Evolutionary conservation across 1,140 invertebrate species (phyloP).

Genomic region (Drosophila ironensis): DNA sequence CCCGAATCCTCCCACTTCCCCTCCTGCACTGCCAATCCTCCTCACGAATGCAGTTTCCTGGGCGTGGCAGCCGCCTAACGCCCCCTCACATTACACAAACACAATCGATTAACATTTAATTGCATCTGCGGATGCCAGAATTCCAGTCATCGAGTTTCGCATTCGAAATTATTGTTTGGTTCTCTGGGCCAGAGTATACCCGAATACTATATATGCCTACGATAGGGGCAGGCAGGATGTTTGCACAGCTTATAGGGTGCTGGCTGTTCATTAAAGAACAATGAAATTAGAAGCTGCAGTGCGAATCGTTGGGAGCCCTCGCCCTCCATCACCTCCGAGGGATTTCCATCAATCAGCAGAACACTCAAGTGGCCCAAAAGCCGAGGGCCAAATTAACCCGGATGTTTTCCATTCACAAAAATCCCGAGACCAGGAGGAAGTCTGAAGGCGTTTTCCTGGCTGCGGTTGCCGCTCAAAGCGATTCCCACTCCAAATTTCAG

Average conservation of each 20-base stretch:
- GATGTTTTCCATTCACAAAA: constrained; percentile 29
- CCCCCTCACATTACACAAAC: constrained; percentile 35
- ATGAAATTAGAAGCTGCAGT: constrained; percentile 33
- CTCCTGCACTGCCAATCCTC: constrained; percentile 22
- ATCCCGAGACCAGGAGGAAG: constrained; percentile 1
- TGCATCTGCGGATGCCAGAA: constrained; percentile 47
- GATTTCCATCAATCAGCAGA: constrained; percentile 19
- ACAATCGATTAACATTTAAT: constrained; percentile 76
- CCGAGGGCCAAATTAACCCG: constrained; percentile 38
- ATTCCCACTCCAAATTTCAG: constrained; percentile 19
- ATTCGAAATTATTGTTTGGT: constrained; percentile 70
- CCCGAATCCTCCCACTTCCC: not conserved
- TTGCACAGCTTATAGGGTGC: constrained; percentile 3
- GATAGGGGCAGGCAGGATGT: not conserved
- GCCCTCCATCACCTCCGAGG: not conserved
- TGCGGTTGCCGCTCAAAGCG: constrained; percentile 12
- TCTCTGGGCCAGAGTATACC: constrained; percentile 17
- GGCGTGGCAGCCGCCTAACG: constrained; percentile 23
- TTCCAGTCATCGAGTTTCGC: constrained; percentile 36
- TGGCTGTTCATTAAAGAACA: constrained; percentile 26
- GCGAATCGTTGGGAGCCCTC: no score
- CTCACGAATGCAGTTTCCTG: constrained; percentile 20
- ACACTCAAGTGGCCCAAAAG: constrained; percentile 33
- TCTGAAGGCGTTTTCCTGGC: constrained; percentile 40
- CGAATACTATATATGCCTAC: not conserved